A percentile compares a stretch with the other conserved stretches of the same genome.
Conservation (phyloP, 2,113 vertebrate genomes). For the Brachirus orientalis region DNA sequence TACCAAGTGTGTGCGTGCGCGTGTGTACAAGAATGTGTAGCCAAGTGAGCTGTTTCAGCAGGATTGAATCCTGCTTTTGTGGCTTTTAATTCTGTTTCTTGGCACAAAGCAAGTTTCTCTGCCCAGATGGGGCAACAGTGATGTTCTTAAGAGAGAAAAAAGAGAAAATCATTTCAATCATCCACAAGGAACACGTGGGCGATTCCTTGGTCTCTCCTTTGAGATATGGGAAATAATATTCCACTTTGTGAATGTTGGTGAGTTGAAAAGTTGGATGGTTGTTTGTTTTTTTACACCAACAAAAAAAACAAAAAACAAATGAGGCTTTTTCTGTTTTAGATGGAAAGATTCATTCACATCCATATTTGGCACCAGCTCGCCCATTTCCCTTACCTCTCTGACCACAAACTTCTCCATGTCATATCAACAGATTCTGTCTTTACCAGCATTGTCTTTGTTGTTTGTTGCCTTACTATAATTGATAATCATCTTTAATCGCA, state of each 20-base stretch:
- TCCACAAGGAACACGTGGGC: background rate
- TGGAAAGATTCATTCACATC: conserved; percentile 40
- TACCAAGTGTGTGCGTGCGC: background rate
- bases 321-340: conserved; percentile 24
- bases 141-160: conserved; percentile 14
- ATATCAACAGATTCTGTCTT: conserved; percentile 76
- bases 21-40: conserved; percentile 25
- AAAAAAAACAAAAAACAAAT: conserved; percentile 13
- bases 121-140: conserved; percentile 18
- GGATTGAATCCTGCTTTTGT: conserved; percentile 22
- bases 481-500: conserved; percentile 63
- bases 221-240: conserved; percentile 22
- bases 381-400: background rate
- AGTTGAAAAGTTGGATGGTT: conserved; percentile 26
- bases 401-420: conserved; percentile 1
- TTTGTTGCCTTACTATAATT: conserved; percentile 80
- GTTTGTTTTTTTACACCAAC: conserved; percentile 14
- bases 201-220: conserved; percentile 11
- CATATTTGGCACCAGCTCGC: conserved; percentile 25
- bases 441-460: conserved; percentile 73
- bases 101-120: conserved; percentile 14
- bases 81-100: conserved; percentile 43
- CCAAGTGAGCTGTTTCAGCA: conserved; percentile 15
- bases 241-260: conserved; percentile 24
- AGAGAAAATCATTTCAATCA: background rate